Evolutionary conservation across 1,140 invertebrate species (phyloP), one percentile per base, ranked within the genome.

Genomic region (Amphibalanus amphitrite): DNA sequence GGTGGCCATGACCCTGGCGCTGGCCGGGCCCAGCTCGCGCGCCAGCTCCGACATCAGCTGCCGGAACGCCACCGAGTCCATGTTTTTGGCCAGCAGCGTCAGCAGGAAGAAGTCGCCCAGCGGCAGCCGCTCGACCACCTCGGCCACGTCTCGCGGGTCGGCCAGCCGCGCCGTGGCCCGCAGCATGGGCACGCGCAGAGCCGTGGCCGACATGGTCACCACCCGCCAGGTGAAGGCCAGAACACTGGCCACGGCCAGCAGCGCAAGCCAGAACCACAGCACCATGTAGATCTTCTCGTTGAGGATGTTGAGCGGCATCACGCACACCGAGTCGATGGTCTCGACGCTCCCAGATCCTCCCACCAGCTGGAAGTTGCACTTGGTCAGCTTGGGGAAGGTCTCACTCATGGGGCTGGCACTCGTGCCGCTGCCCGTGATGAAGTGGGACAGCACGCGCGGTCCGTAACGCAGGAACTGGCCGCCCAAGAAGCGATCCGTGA

Each of bases 201-300:
- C 65, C 3, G 26, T 26, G 26, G 28, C 65, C n/a, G 28, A 67
- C 65, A 67, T 67, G n/a, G 28, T 28, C 3, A 67, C 65, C 26
- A 26, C 28, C 28, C 79, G 74, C 74, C 78, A 80, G 29, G 78
- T n/a, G n/a, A 81, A 69, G 69, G 72, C 75, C 13, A 76, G 28
- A 10, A 73, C 75, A 8, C 76, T 77, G 70, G 78, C 69, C 30
- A 78, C 70, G 3, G 76, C 74, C 47, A 80, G 67, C 29, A 78
- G 74, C 29, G 79, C 72, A 26, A 81, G 77, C 80, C 80, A 81
- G 74, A 81, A 81, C 80, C 80, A 81, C 26, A 81, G 73, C 72
- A 79, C 78, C 0, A 86, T 83, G 78, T 90, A 93, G 47, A 93
- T 90, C 81, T 93, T 93, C 77, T 93, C 91, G 78, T 93, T 91